Evolutionary conservation across 1,140 invertebrate species (phyloP), one percentile per base, ranked within the genome.

Genomic region (Penaeus japonicus): DNA sequence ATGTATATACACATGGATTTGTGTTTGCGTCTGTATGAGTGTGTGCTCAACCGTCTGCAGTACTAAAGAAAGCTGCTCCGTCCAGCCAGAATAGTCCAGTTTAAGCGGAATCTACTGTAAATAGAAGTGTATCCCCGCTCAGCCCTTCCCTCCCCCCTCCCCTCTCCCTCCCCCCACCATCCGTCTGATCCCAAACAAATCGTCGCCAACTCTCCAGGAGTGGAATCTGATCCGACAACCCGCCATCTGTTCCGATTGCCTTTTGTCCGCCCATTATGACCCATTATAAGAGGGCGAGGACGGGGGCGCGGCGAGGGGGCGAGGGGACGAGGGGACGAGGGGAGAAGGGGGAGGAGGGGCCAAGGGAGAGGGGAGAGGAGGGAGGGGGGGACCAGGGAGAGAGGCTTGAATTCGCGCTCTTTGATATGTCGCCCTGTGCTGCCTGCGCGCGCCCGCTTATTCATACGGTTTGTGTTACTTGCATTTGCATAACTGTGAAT

Each of bases 191-290:
- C 78, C 85, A 81, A 87, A 87, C 85, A 87, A 87, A 87, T 87
- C 85, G 85, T 87, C 85, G 79, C 65, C 78, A 82, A 87, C 78
- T 82, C 79, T 73, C 79, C 79, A 83, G 80, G 87, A 83, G 83
- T 70, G 81, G 87, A 88, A 88, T 88, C 83, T 88, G 87, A 88
- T 88, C 87, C 87, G 87, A 88, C 87, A 88, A 88, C 87, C 78
- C 79, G 80, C 87, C 87, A 88, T 88, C 87, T 88, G 87, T 84
- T 88, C 87, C 87, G 87, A 88, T 88, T 88, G 87, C 87, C 87
- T 88, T 88, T 88, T 88, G 87, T 88, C 79, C 87, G 80, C 80
- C 87, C 87, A 88, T 88, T 88, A 88, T 88, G 80, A 84, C 39
- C 87, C 87, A 88, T 88, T 88, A 88, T 65, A 77, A 70, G 85